Conservation (phyloP, 2,113 vertebrate genomes). For the Phoxinus phoxinus region DNA sequence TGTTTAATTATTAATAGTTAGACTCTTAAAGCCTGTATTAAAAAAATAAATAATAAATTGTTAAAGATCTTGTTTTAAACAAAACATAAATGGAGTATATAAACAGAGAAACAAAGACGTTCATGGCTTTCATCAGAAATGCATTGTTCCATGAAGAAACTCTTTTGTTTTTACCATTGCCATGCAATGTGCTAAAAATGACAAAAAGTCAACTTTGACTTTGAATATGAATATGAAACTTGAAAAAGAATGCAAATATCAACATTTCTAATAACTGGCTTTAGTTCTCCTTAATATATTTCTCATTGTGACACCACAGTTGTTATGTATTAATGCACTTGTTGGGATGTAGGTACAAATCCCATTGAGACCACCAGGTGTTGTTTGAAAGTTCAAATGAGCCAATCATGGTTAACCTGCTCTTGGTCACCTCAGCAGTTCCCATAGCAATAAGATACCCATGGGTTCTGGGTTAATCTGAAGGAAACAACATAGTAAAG, state of each 20-base stretch:
- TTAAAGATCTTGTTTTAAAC: not conserved
- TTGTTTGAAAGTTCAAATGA: conserved; percentile 5
- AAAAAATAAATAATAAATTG: not conserved
- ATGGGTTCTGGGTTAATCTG: conserved; percentile 24
- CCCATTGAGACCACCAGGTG: not conserved
- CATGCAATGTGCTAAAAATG: too few species aligned
- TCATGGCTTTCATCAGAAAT: not conserved
- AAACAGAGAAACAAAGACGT: not conserved
- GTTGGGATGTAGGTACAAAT: not conserved
- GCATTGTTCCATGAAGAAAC: not conserved
- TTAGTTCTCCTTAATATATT: not conserved
- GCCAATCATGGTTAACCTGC: not conserved
- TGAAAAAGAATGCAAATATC: not conserved
- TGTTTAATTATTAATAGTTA: not conserved
- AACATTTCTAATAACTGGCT: not conserved
- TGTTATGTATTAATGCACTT: not conserved
- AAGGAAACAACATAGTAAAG: conserved; percentile 20
- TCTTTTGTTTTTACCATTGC: too few species aligned
- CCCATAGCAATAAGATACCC: conserved; percentile 26
- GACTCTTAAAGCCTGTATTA: not conserved
- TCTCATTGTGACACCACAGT: not conserved
- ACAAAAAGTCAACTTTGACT: too few species aligned
- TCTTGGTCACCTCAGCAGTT: conserved; percentile 8
- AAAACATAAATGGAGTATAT: not conserved
- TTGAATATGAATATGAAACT: not conserved